Conservation (phyloP, 2,888 invertebrate genomes). For the Sphecodes monilicornis region DNA sequence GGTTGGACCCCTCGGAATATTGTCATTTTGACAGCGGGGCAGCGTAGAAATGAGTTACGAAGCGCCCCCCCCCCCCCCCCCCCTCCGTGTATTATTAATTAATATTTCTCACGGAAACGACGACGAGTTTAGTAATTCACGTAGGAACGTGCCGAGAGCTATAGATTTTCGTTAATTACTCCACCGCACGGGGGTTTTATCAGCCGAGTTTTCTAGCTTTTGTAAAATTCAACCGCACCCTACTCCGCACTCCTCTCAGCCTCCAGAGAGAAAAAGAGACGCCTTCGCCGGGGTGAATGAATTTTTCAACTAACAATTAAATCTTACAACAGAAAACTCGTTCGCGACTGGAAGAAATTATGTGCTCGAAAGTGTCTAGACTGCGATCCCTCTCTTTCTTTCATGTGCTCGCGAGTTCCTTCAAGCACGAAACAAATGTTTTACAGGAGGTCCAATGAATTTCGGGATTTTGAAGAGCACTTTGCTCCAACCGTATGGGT, state of each 20-base stretch:
- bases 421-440: neutral
- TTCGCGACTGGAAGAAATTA: conserved; percentile 3
- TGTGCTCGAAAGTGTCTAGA: neutral
- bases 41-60: neutral
- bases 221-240: neutral
- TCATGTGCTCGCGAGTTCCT: neutral
- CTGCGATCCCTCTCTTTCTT: neutral
- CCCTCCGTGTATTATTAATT: conserved; percentile 2
- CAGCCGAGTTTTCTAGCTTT: neutral
- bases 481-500: neutral
- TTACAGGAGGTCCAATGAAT: neutral
- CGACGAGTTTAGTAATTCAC: conserved; percentile 1
- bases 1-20: neutral
- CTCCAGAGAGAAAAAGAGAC: neutral
- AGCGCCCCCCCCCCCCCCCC: neutral
- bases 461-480: neutral
- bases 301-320: neutral
- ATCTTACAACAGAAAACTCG: conserved; percentile 7
- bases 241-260: no score
- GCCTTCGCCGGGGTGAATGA: neutral
- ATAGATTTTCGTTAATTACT: conserved; percentile 27
- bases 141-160: conserved; percentile 6
- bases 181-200: neutral
- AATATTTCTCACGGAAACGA: neutral
- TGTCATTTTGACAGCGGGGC: neutral